Base-by-base conservation (phyloP, 2,797 vertebrate genomes). In the Toxotes lorentzi region DNA sequence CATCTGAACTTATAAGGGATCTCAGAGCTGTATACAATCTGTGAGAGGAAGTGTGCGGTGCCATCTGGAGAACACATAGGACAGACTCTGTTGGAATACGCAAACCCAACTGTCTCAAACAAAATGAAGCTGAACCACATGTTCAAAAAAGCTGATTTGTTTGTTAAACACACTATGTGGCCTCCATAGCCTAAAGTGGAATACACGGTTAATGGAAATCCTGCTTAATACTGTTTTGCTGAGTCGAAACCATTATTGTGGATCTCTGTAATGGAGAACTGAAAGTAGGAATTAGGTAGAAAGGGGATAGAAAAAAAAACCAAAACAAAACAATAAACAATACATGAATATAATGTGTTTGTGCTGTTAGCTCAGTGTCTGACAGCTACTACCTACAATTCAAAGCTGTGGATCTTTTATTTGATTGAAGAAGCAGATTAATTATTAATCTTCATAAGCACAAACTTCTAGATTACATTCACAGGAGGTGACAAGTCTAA, bases 11-110 rank as follows among this genome's bases (percentile, higher is more conserved):
- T 70, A 68, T 82, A 69, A 73, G 61, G 83, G 83, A 77, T 81
- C 87, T 80, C 53, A 21, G 54, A 64, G 76, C 72, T 66, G 16
- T 74, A 70, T 58, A 38, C 83, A 88, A 73, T 86, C 83, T 78
- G 79, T 7, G 81, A 59, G 59, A 72, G 76, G 74, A 54, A 41
- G 71, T 63, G 84, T 32, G 79, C 0, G 34, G 62, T 74, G 83
- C 90, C 91, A 93, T 93, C 91, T 93, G 91, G 87, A 82, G 85
- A 88, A 78, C 83, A 67, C 83, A 70, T 45, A 89, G 86, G 82
- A 60, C 73, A 48, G 48, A 40, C 77, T 80, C 85, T 57, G 69
- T 45, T 78, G 67, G 82, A 89, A 86, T 74, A 80, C 56, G 21
- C 75, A 62, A 84, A 81, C 81, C 77, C 86, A 41, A 85, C 78